A percentile compares a stretch with the other conserved stretches of the same genome.
phyloP scores from a whole-genome alignment of 2,797 vertebrate genomes.

The Acipenser oxyrinchus region DNA sequence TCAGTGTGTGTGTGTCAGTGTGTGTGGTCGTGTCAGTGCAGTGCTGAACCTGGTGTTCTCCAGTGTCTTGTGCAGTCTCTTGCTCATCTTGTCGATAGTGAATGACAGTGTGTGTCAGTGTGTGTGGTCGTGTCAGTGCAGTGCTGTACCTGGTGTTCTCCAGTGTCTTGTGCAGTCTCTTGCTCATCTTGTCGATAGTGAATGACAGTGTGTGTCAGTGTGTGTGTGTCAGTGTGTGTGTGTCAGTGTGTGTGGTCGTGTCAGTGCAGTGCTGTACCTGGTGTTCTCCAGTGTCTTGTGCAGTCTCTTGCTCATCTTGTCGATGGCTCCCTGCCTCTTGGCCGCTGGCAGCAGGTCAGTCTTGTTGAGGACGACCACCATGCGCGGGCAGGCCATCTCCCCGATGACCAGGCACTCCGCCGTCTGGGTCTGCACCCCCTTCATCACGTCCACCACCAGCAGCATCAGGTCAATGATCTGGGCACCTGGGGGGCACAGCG shows the following conservation, averaged over 20 bases:
- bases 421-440: conserved; percentile 95
- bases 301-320: conserved; percentile 93
- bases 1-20: not conserved
- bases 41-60: conserved; percentile 79
- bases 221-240: not conserved
- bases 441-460: conserved; percentile 93
- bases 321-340: conserved; percentile 78
- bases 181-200: too few relatives aligned
- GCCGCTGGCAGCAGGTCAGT: conserved; percentile 76
- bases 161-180: too few relatives aligned
- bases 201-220: not conserved
- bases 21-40: not conserved
- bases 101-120: conserved; percentile 5
- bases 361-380: conserved; percentile 95
- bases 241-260: not conserved
- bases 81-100: conserved; percentile 89
- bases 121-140: not conserved
- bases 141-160: too few relatives aligned
- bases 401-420: conserved; percentile 96
- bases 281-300: conserved; percentile 93
- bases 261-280: conserved; percentile 53
- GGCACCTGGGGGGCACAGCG: conserved; percentile 62
- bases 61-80: conserved; percentile 91
- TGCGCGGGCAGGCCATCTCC: conserved; percentile 85
- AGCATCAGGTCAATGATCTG: conserved; percentile 98